Percentiles rank a stretch among this genome's conserved stretches.
Conservation (phyloP, 2,797 vertebrate species). For the Lutjanus argentimaculatus region DNA sequence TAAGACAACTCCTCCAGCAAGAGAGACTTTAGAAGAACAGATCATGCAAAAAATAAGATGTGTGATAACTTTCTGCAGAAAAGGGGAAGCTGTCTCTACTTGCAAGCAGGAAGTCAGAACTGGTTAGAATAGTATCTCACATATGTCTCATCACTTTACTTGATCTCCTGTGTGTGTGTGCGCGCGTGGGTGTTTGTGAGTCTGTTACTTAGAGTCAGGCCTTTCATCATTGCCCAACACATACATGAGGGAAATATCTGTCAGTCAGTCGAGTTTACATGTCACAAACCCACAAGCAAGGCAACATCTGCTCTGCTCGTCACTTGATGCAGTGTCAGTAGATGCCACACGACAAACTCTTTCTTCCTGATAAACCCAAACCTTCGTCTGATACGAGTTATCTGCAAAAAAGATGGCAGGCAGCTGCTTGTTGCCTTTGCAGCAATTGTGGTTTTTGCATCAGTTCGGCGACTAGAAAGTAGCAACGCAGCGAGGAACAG, state of each 20-base stretch:
- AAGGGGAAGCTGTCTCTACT: slow-evolving; percentile 54
- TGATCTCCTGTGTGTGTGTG: slow-evolving; percentile 13
- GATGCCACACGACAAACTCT: slow-evolving; percentile 41
- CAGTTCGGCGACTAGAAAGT: neutral
- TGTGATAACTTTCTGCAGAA: slow-evolving; percentile 41
- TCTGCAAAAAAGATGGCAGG: slow-evolving; percentile 31
- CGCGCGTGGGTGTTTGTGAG: neutral
- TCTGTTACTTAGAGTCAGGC: slow-evolving; percentile 10
- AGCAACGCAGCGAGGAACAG: slow-evolving; percentile 35
- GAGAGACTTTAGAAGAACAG: neutral
- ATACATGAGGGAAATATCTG: slow-evolving; percentile 45
- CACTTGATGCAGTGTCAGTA: slow-evolving; percentile 27
- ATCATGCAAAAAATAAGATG: neutral
- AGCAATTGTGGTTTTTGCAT: slow-evolving; percentile 42
- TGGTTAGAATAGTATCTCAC: slow-evolving; percentile 8
- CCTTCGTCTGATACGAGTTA: slow-evolving; percentile 35
- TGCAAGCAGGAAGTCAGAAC: slow-evolving; percentile 62
- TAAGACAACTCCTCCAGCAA: neutral
- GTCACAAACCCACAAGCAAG: slow-evolving; percentile 53
- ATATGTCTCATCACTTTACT: neutral
- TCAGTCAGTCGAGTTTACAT: slow-evolving; percentile 53
- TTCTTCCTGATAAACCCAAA: slow-evolving; percentile 49
- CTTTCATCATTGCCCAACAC: slow-evolving; percentile 47
- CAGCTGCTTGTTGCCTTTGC: slow-evolving; percentile 35
- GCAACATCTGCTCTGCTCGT: slow-evolving; percentile 40